phyloP scores from a whole-genome alignment of 2,797 vertebrate species.

The Valencia hispanica region DNA sequence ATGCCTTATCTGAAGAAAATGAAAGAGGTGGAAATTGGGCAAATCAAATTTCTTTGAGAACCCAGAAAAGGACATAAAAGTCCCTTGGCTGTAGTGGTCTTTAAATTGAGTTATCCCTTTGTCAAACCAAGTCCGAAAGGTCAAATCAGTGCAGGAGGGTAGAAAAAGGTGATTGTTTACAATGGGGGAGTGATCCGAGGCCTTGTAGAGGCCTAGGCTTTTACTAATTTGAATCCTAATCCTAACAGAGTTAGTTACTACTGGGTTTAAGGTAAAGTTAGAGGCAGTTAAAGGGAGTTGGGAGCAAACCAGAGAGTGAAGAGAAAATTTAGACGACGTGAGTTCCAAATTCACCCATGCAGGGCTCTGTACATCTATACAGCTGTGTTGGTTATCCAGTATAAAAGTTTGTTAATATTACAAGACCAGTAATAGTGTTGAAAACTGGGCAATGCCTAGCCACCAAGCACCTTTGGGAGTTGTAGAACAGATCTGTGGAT shows the following conservation, averaged over 20 bases:
- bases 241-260: neutral
- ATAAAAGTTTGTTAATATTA: neutral
- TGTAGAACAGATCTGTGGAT: neutral
- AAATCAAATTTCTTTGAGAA: neutral
- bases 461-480: too few species aligned
- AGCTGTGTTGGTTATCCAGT: neutral
- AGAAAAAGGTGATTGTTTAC: neutral
- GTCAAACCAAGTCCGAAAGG: neutral
- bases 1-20: neutral
- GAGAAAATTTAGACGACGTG: neutral
- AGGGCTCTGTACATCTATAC: neutral
- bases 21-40: neutral
- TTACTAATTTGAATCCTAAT: neutral
- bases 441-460: neutral
- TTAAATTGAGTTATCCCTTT: neutral
- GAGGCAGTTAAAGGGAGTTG: neutral
- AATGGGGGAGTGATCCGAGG: neutral
- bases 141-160: neutral
- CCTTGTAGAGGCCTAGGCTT: neutral
- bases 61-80: neutral
- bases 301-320: neutral
- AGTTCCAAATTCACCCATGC: neutral
- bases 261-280: neutral
- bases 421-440: slow-evolving; percentile 1
- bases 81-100: neutral